A percentile compares a stretch with the other conserved stretches of the same genome.
phyloP scores from a whole-genome alignment of 2,113 vertebrate genomes.

The Hydropotes inermis region DNA sequence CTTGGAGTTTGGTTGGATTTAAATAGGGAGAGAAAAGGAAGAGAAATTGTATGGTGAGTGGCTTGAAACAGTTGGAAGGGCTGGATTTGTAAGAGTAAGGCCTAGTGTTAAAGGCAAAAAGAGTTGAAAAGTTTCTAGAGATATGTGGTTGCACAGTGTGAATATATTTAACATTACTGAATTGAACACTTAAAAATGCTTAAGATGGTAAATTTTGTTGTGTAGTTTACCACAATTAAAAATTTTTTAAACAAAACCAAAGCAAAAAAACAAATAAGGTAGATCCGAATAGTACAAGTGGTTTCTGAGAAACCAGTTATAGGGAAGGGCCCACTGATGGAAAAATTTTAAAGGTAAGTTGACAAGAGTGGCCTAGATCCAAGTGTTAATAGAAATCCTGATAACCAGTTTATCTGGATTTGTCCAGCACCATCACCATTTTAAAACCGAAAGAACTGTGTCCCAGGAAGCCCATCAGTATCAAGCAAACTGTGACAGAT shows the following conservation, averaged over 20 bases:
- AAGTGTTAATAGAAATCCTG: not conserved
- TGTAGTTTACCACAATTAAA: not conserved
- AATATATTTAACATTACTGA: constrained; percentile 6
- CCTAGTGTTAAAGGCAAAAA: constrained; percentile 21
- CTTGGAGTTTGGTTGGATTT: constrained; percentile 12
- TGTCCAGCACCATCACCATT: not conserved
- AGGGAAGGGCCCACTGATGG: not conserved
- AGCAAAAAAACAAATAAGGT: not conserved
- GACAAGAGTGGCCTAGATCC: not conserved
- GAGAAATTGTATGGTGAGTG: not conserved
- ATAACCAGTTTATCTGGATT: not conserved
- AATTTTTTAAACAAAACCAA: not conserved
- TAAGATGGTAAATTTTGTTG: not conserved
- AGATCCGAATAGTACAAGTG: not conserved
- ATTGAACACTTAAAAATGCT: not conserved
- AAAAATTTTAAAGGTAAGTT: constrained; percentile 8
- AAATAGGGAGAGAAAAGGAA: constrained; percentile 29
- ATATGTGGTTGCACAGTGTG: not conserved
- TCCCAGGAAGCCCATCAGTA: not conserved
- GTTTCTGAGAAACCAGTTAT: not conserved
- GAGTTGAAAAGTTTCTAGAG: constrained; percentile 16
- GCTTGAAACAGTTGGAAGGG: not conserved
- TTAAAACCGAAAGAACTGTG: not conserved
- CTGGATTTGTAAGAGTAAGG: not conserved
- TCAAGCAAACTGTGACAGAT: not conserved